Conservation (phyloP, 1,140 invertebrate genomes). For the Orius insidiosus region DNA sequence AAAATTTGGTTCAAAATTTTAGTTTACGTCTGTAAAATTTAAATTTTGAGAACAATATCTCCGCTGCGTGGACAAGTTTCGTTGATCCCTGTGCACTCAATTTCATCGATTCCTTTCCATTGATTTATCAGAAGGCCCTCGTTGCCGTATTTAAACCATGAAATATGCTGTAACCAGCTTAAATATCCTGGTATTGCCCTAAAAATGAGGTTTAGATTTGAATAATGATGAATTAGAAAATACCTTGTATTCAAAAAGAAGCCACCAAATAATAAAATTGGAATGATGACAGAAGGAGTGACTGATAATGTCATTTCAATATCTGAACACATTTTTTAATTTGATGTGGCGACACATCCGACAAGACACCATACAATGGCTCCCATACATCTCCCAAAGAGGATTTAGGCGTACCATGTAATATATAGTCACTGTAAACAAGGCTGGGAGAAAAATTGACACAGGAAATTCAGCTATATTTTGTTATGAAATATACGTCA, state of each 20-base stretch:
- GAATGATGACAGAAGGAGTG: constrained; percentile 77
- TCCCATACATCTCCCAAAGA: constrained; percentile 52
- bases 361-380: constrained; percentile 51
- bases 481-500: constrained; percentile 86
- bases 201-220: constrained; percentile 17
- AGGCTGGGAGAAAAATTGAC: constrained; percentile 58
- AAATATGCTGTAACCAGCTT: constrained; percentile 81
- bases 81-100: constrained; percentile 52
- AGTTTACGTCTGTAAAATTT: constrained; percentile 54
- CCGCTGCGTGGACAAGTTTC: constrained; percentile 62
- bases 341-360: constrained; percentile 72
- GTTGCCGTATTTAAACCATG: constrained; percentile 90
- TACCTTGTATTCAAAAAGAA: constrained; percentile 84
- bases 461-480: constrained; percentile 74
- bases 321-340: constrained; percentile 37
- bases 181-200: constrained; percentile 77
- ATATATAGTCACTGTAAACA: constrained; percentile 75
- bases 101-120: constrained; percentile 58
- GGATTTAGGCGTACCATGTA: constrained; percentile 72
- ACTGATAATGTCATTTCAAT: constrained; percentile 73
- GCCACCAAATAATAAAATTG: constrained; percentile 84
- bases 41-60: constrained; percentile 55
- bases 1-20: too few relatives aligned
- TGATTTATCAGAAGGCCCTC: constrained; percentile 85
- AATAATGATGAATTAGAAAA: too few relatives aligned